These are phyloP conservation scores for Carassius gibelio DNA, from an alignment of 2,113 vertebrate genomes.

Conservation along the genomic window DNA sequence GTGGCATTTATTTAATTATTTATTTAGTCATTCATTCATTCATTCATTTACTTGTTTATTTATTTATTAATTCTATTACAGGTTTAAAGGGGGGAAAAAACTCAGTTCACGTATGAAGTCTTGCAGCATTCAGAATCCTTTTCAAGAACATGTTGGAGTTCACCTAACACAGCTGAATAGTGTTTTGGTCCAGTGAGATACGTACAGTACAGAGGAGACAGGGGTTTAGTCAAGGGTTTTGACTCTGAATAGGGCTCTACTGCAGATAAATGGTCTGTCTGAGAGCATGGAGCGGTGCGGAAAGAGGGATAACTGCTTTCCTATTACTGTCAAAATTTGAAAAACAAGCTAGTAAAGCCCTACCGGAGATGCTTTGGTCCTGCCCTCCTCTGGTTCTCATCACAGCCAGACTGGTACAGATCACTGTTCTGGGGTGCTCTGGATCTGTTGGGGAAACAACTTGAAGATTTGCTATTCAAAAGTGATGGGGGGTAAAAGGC, in stretches of 20 bases:
- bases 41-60: too few species aligned
- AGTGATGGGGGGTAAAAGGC: background rate
- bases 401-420: slow-evolving; percentile 14
- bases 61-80: too few species aligned
- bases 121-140: background rate
- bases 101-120: background rate
- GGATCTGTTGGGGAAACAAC: background rate
- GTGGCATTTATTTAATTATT: too few species aligned
- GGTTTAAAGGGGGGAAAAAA: too few species aligned
- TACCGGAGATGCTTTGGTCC: slow-evolving; percentile 11
- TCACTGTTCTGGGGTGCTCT: background rate
- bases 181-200: slow-evolving; percentile 7
- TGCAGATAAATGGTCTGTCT: slow-evolving; percentile 41
- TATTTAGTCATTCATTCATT: too few species aligned
- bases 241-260: slow-evolving; percentile 10
- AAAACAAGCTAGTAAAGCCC: slow-evolving; percentile 31
- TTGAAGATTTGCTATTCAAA: background rate
- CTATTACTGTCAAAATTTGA: slow-evolving; percentile 37
- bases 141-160: background rate
- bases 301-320: slow-evolving; percentile 40
- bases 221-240: slow-evolving; percentile 16
- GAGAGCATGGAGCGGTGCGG: slow-evolving; percentile 27
- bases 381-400: slow-evolving; percentile 29
- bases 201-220: slow-evolving; percentile 1
- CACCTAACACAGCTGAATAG: background rate